Evolutionary conservation across 2,888 invertebrate species (phyloP), one percentile per base, ranked within the genome.

Genomic region (Epicampocera succincta): DNA sequence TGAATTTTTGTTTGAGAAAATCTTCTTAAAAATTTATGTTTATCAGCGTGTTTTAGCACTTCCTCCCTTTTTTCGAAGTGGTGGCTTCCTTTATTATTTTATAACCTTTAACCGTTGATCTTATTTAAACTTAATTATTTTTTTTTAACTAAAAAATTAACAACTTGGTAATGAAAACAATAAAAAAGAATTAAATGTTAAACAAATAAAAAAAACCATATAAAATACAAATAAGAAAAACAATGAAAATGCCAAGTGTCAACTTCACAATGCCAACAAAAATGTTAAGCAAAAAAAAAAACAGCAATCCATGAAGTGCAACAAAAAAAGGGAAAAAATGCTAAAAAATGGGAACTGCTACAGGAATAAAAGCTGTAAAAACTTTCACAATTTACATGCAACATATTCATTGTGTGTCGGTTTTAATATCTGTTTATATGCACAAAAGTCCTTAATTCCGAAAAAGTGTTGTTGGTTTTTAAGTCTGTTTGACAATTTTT

Each of bases 161-260:
- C 40, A 1, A 11, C 13, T 40, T 38, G 19, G n/a, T 21, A 17
- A 33, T 21, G 29, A 46, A 69, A 60, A 71, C 38, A 71, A 71
- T n/a, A 25, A 38, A 38, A 60, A 65, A 33, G 48, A 74, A 29
- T 19, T 65, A 66, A 61, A 72, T 61, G 46, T 56, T 21, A 68
- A 60, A 68, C 25, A 52, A 77, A 15, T 44, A 2, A 38, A 72
- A 8, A 46, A 19, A 58, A 8, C 58, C 17, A 8, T 17, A 40
- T 54, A 66, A 75, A 75, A 58, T 60, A 72, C 75, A 80, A 80
- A 80, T 71, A 65, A 75, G 66, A 80, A 80, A 65, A 75, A 74
- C 74, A 80, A 72, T 80, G 75, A 61, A 80, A 80, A 76, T 76
- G 71, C 80, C 80, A 80, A 80, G 76, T 76, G 76, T 80, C 80